phyloP scores from a whole-genome alignment of 2,888 invertebrate genomes.

The Agrilus biguttatus region DNA sequence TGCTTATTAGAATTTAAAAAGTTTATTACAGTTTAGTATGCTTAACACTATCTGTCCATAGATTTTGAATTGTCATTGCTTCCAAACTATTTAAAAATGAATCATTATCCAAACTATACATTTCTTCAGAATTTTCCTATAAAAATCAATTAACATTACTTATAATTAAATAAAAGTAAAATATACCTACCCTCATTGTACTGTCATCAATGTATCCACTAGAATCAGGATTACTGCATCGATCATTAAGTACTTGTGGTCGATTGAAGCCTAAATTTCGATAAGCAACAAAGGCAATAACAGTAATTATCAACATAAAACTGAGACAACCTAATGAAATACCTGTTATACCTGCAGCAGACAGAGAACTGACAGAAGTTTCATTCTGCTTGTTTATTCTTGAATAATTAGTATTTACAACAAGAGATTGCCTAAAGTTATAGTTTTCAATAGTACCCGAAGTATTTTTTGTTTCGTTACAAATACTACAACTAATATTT shows the following conservation, averaged over 20 bases:
- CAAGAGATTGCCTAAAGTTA: no score
- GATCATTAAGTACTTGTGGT: constrained; percentile 69
- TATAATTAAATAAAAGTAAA: no score
- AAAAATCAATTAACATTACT: constrained; percentile 21
- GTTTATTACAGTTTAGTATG: constrained; percentile 65
- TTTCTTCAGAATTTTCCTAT: constrained; percentile 85
- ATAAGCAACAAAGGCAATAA: constrained; percentile 53
- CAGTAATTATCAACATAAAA: constrained; percentile 47
- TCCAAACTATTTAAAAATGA: constrained; percentile 86
- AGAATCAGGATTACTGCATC: constrained; percentile 73
- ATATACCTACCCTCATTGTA: constrained; percentile 57
- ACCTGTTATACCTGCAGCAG: constrained; percentile 42
- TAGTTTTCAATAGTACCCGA: no score
- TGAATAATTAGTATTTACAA: no score
- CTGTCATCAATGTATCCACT: constrained; percentile 79
- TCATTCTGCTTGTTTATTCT: constrained; percentile 4
- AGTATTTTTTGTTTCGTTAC: no score
- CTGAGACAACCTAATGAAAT: constrained; percentile 54
- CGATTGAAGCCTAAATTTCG: constrained; percentile 62
- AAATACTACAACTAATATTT: no score
- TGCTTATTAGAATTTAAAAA: neutral
- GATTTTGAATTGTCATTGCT: constrained; percentile 88
- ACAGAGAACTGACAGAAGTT: constrained; percentile 17
- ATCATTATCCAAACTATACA: constrained; percentile 89
- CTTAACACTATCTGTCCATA: constrained; percentile 85